phyloP scores from a whole-genome alignment of 2,797 vertebrate species.

The Australoheros facetus region DNA sequence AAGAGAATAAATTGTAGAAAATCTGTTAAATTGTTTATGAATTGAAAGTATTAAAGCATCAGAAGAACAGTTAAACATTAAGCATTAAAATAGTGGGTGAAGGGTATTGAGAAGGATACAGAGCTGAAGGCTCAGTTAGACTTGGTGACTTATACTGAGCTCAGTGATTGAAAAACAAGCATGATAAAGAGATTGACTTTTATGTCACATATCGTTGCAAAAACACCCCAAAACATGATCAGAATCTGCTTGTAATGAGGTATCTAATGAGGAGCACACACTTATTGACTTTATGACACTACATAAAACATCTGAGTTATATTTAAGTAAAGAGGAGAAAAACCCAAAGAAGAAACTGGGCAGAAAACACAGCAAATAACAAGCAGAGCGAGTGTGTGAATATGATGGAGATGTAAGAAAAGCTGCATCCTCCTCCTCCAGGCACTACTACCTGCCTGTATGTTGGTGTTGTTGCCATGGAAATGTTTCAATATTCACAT shows the following conservation, averaged over 20 bases:
- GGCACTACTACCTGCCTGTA: constrained; percentile 40
- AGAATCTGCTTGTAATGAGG: background rate
- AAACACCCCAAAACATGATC: background rate
- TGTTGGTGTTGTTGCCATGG: constrained; percentile 72
- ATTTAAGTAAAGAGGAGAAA: background rate
- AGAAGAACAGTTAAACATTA: no score
- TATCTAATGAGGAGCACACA: background rate
- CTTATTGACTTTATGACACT: background rate
- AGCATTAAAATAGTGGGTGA: no score
- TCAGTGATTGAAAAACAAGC: background rate
- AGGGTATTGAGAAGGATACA: no score
- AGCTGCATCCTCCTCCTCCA: constrained; percentile 14
- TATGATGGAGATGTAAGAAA: constrained; percentile 7
- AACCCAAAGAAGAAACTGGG: background rate
- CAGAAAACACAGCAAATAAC: background rate
- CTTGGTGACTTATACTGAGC: no score
- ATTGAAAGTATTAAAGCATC: no score
- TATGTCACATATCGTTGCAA: background rate
- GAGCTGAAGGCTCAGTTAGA: background rate
- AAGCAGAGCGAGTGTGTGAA: background rate
- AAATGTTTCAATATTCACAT: constrained; percentile 57
- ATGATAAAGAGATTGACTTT: background rate
- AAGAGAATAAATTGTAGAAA: no score
- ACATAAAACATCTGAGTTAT: background rate
- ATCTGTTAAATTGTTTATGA: no score